These are phyloP conservation scores for Salvelinus namaycush DNA, from an alignment of 2,113 vertebrate species.

Conservation along the genomic window DNA sequence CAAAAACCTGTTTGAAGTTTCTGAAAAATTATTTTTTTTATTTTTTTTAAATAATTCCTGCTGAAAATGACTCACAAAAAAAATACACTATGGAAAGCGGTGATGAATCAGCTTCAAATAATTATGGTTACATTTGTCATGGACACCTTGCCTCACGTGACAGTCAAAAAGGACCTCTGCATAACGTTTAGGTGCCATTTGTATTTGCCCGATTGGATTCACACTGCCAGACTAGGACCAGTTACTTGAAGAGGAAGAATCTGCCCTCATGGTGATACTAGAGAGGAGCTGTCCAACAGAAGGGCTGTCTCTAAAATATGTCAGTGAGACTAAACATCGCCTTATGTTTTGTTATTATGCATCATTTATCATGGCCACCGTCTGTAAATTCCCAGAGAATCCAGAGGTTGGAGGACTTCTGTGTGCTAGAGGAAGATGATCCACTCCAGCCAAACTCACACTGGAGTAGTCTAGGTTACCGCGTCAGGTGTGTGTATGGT, in stretches of 20 bases:
- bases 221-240: neutral
- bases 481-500: neutral
- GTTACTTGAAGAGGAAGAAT: constrained; percentile 36
- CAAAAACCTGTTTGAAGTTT: constrained; percentile 11
- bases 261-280: constrained; percentile 11
- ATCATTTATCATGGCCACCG: neutral
- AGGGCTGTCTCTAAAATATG: constrained; percentile 16
- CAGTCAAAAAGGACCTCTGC: constrained; percentile 3
- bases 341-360: constrained; percentile 7
- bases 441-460: constrained; percentile 21
- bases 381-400: neutral
- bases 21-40: constrained; percentile 61
- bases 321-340: constrained; percentile 58
- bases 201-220: constrained; percentile 22
- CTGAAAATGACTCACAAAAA: constrained; percentile 53
- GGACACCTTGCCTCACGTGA: constrained; percentile 22
- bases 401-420: neutral
- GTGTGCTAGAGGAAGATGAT: constrained; percentile 1
- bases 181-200: neutral
- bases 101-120: constrained; percentile 14
- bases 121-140: constrained; percentile 36
- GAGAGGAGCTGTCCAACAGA: constrained; percentile 7
- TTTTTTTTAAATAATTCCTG: constrained; percentile 65
- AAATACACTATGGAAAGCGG: constrained; percentile 20
- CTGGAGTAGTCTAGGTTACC: constrained; percentile 40